Evolutionary conservation across 2,113 vertebrate species (phyloP).

Genomic region (Neogale vison): DNA sequence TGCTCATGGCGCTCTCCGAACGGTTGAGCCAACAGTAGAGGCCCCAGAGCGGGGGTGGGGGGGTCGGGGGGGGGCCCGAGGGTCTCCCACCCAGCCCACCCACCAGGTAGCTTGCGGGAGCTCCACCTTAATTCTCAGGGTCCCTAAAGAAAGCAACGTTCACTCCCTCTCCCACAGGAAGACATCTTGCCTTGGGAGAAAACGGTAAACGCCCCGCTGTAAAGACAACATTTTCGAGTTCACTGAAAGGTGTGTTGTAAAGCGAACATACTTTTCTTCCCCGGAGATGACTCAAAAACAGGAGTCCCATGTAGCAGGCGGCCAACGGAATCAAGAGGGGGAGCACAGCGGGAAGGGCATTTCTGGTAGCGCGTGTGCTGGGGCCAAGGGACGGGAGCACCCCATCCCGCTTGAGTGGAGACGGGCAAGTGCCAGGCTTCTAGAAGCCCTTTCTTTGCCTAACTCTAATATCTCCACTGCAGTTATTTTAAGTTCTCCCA

Average conservation of each 20-base stretch:
- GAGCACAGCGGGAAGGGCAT: neutral
- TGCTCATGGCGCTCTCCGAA: fast-evolving
- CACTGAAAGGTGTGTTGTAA: neutral
- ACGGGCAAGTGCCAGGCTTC: neutral
- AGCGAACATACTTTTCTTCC: neutral
- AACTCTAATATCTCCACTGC: neutral
- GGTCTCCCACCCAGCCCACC: too few species aligned
- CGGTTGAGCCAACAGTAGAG: fast-evolving
- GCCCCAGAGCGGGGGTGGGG: neutral
- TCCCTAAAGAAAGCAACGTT: neutral
- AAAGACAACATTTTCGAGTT: neutral
- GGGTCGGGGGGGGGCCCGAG: too few species aligned
- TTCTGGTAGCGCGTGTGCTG: neutral
- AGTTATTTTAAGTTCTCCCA: neutral
- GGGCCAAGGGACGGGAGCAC: neutral
- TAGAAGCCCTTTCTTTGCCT: neutral
- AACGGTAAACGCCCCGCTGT: neutral
- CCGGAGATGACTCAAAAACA: neutral
- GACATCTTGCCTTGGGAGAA: neutral
- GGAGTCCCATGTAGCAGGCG: neutral
- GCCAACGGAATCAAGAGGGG: neutral
- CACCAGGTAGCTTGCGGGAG: fast-evolving
- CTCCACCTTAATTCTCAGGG: neutral
- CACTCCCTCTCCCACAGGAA: neutral
- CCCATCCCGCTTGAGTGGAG: neutral